These are phyloP conservation scores for Poeciliopsis presidionis DNA, from an alignment of 2,797 vertebrate species.

Conservation along the genomic window DNA sequence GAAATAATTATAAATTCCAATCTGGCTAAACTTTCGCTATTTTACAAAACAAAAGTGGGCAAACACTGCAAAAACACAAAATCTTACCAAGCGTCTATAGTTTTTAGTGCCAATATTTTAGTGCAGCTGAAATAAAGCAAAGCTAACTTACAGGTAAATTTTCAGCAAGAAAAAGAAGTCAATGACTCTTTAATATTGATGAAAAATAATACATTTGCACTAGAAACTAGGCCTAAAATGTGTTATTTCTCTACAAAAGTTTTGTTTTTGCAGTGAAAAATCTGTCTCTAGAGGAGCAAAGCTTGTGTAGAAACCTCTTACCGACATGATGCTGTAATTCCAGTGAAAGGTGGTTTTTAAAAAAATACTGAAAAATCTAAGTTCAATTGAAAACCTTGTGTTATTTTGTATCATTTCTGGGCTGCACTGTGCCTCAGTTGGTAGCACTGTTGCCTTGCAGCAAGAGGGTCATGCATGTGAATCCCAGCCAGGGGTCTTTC, in stretches of 20 bases:
- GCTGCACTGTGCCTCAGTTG: neutral
- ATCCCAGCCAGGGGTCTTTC: neutral
- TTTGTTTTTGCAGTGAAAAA: neutral
- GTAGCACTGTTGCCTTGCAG: neutral
- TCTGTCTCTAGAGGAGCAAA: neutral
- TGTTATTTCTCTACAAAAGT: too few species aligned
- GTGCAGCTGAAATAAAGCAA: too few species aligned
- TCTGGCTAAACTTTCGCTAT: neutral
- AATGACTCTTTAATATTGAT: too few species aligned
- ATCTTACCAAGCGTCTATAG: too few species aligned
- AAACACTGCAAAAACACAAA: too few species aligned
- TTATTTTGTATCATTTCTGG: neutral
- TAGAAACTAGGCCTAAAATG: too few species aligned
- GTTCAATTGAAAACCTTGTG: neutral
- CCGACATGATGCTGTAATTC: neutral
- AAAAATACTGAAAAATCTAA: neutral
- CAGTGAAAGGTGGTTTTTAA: neutral
- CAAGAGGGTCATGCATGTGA: neutral
- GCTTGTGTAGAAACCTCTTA: neutral
- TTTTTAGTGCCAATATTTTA: too few species aligned
- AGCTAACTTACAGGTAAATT: too few species aligned
- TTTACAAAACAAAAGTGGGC: neutral
- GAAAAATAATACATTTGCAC: too few species aligned
- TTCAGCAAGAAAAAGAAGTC: too few species aligned
- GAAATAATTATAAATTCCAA: neutral